Evolutionary conservation across 2,797 vertebrate species (phyloP), one percentile per base, ranked within the genome.

Genomic region (Lerista edwardsae): DNA sequence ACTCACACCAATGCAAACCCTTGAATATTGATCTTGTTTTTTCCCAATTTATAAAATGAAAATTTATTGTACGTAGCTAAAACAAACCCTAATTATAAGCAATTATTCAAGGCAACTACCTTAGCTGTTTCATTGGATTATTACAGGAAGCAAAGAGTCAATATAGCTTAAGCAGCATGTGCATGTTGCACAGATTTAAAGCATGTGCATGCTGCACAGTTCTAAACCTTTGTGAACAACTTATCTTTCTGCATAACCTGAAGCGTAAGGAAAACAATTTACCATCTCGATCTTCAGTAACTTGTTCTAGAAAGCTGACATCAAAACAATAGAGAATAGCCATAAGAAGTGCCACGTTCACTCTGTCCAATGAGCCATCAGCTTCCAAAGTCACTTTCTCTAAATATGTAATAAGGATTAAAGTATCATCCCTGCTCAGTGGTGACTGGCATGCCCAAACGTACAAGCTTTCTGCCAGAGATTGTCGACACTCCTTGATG

Each of bases 401-500:
- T 91, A 99, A 90, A 90, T 99, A 96, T 82, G 97, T 96, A 91
- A 99, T 98, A 51, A 99, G 97, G 90, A 97, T 97, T 27, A 99
- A 92, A 5, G 97, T 99, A 94, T 99, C 97, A 86, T 99, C 98
- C 96, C 98, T 98, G 88, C 92, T 96, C 83, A 99, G 95, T 0
- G 98, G 97, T 4, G 98, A 98, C 87, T 99, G 99, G 90, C 98
- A 99, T 41, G 98, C 97, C 98, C 99, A 99, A n/a, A 96, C 96
- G 94, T 99, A 99, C 73, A 99, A 95, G 91, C 98, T 97, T 90
- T 99, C 98, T 75, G 98, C 98, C 87, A 99, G 93, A 9, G 98
- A 97, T 89, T 98, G 98, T 31, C 97, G 95, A 87, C 97, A 97
- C 81, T 99, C 99, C 93, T 97, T 98, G 94, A 99, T 98, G 84